Evolutionary conservation across 2,888 invertebrate genomes (phyloP), one percentile per base, ranked within the genome.

Genomic region (Tubulanus polymorphus): DNA sequence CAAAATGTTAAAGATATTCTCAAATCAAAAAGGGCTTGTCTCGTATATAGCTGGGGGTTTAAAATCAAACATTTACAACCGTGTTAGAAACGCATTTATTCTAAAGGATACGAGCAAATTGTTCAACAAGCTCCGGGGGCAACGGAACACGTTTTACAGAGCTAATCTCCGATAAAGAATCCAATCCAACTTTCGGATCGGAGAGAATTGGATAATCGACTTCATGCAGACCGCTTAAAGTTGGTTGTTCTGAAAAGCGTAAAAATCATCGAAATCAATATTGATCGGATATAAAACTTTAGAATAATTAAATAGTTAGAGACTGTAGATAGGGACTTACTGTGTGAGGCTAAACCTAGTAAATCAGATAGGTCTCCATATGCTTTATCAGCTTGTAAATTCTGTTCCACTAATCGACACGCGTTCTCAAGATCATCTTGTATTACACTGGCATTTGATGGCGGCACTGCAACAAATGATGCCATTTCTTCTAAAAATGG

Each of bases 71-170:
- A 52, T 18, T 18, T 18, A 12, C 45, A 12, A 12, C 35, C 35
- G 10, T 15, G n/a, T n/a, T 45, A 12, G 45, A 10, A 45, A 45
- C 20, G 8, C 45, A 45, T 25, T 5, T 26, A 35, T 35, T 32
- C 23, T 25, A 53, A 67, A 74, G 70, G 74, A 75, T 90, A 94
- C 93, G 91, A 66, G 89, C 88, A 83, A 94, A 92, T 79, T 95
- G 92, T 81, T 96, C 94, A 81, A 93, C 86, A 58, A 96, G 88
- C 83, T 95, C 95, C 8, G 89, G 87, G 26, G 96, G 96, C 53
- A 96, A 82, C 12, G 94, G 91, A 59, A 92, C 87, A 82, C 89
- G 91, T 74, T 87, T 89, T 26, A 89, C 81, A 59, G 88, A 86
- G 72, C 87, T 87, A 68, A 93, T 83, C 76, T 93, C 77, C 30